These are phyloP conservation scores for Strix uralensis DNA, from an alignment of 2,113 vertebrate species.

Conservation along the genomic window DNA sequence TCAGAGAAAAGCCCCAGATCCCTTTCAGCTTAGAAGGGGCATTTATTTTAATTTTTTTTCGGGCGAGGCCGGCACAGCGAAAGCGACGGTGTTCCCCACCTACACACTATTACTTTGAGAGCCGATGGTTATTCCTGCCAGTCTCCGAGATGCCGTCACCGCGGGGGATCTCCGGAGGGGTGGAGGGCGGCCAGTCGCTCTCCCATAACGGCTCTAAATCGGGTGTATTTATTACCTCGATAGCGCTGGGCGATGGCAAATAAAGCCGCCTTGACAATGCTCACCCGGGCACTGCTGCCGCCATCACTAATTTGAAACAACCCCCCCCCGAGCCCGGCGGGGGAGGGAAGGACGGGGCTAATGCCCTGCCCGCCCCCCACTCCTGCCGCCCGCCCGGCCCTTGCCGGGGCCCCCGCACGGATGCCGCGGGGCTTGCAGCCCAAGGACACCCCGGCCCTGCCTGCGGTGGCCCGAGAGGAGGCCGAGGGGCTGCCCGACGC, in stretches of 20 bases:
- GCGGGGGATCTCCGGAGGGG: not conserved
- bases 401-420: not conserved
- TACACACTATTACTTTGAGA: not conserved
- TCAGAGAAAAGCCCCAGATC: not conserved
- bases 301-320: not conserved
- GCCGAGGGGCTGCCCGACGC: too few species aligned
- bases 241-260: not conserved
- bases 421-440: too few species aligned
- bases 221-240: not conserved
- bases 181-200: not conserved
- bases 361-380: not conserved
- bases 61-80: not conserved
- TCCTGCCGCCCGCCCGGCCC: not conserved
- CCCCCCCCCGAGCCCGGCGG: rapidly evolving
- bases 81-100: not conserved
- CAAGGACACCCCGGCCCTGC: not conserved
- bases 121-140: not conserved
- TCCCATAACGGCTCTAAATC: not conserved
- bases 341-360: not conserved
- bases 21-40: not conserved
- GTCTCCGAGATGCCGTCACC: not conserved
- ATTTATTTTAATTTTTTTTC: too few species aligned
- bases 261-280: not conserved
- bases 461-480: not conserved
- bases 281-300: not conserved